Base-by-base conservation (phyloP, 2,797 vertebrate genomes). In the Gila robusta region DNA sequence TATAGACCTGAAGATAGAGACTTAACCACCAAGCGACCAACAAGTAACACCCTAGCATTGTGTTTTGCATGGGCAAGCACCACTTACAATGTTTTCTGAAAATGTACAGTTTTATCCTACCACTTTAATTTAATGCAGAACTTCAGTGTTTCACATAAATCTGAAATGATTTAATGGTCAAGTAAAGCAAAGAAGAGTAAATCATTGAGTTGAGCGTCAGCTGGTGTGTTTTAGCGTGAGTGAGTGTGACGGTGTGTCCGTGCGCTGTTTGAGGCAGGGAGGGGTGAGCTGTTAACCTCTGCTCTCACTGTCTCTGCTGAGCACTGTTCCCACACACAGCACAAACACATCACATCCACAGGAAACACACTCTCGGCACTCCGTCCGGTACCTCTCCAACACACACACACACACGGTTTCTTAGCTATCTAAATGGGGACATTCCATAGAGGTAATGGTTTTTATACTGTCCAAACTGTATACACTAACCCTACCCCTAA, bases 201-300 rank as follows among this genome's bases (percentile, higher is more conserved):
- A 59, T 88, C 52, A 37, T 21, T 1, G 39, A 47, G 84, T 62
- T 9, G 23, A 71, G 89, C 14, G 28, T 85, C 92, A 93, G 90
- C 91, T 92, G 91, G 88, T 89, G 76, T 83, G 79, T 90, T 92
- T 93, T 90, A 91, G 82, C 16, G 47, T 41, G 11, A 59, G 64
- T 4, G 74, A 67, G 77, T 81, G 82, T 82, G 67, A 78, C 47
- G 21, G 79, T 59, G 91, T 90, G 83, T 82, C 86, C 87, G 90
- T 88, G 90, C 71, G 87, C 89, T 80, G 81, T 87, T 90, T 91
- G 88, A 87, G 74, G 81, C 79, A 84, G 76, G 86, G 87, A 82
- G 82, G 87, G 6, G 87, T 87, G 26, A 4, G 77, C 88, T 90
- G 89, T 93, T 94, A 91, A 94, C 91, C 91, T 91, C 87, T 89